phyloP scores from a whole-genome alignment of 2,113 vertebrate genomes.

The Coracopsis vasa region DNA sequence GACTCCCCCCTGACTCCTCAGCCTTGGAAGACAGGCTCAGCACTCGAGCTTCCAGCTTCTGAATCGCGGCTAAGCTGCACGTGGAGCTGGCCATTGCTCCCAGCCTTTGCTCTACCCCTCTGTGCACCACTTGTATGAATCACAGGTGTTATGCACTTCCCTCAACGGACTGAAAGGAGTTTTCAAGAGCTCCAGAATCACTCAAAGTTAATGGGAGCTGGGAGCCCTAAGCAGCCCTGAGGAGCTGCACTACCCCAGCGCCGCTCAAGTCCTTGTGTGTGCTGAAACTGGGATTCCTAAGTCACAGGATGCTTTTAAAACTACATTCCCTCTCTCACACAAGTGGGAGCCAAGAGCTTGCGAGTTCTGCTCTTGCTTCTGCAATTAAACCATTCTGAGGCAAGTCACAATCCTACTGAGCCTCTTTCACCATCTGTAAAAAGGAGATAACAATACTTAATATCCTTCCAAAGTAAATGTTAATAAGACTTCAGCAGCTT shows the following conservation, averaged over 20 bases:
- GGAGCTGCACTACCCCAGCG: neutral
- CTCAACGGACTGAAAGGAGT: slow-evolving; percentile 32
- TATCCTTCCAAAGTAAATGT: slow-evolving; percentile 32
- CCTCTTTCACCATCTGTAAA: slow-evolving; percentile 52
- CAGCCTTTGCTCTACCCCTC: neutral
- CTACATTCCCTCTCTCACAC: neutral
- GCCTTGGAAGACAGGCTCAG: neutral
- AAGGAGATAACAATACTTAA: slow-evolving; percentile 36
- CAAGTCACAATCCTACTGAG: slow-evolving; percentile 34
- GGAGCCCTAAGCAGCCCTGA: neutral
- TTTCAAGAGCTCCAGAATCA: slow-evolving; percentile 66
- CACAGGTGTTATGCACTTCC: slow-evolving; percentile 46
- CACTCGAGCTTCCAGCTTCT: neutral
- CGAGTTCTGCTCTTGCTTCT: slow-evolving; percentile 13
- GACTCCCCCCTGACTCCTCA: neutral
- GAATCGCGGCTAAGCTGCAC: neutral
- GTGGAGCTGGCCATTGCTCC: neutral
- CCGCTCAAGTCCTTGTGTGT: neutral
- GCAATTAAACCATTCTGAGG: slow-evolving; percentile 32
- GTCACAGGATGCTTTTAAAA: slow-evolving; percentile 47
- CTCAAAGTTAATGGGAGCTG: slow-evolving; percentile 50
- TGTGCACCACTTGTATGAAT: neutral
- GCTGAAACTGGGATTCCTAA: slow-evolving; percentile 18
- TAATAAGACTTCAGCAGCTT: slow-evolving; percentile 40
- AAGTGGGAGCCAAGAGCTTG: slow-evolving; percentile 23